Evolutionary conservation across 2,888 invertebrate genomes (phyloP), one percentile per base, ranked within the genome.

Genomic region (Phengaris arion): DNA sequence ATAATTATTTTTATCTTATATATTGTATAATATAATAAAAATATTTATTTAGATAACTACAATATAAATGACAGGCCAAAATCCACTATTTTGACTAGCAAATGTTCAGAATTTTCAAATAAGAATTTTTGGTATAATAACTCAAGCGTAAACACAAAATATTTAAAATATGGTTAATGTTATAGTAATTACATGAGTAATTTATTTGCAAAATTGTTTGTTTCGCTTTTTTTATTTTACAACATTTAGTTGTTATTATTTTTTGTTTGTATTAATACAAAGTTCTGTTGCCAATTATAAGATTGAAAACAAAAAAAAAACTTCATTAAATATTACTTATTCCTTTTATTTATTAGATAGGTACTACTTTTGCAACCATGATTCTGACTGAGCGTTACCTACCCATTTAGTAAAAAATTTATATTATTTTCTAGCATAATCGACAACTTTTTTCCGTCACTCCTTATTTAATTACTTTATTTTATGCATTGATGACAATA

Each of bases 121-220:
- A 45, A 64, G 64, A 64, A 64, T 64, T 64, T 64, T 35, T 13
- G 6, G 35, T 45, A 35, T 64, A 64, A 45, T 64, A 64, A 45
- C 64, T 45, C 64, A 64, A 64, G 64, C 64, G 35, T 64, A 64
- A 64, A 64, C 35, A 64, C 12, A 64, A 64, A 64, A 45, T 45
- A 45, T 35, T 35, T 5, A 10, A 64, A 59, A 1, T 35, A 35
- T 59, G 22, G 59, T 59, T 10, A 59, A 59, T 57, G 15, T 57
- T n/a, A 35, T 22, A 22, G 7, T 59, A 35, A 59, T 59, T 59
- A 59, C 10, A 55, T 9, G 5, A 6, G 22, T 57, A 22, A 59
- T 22, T 59, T 6, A 59, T 10, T 59, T 22, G 59, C 59, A 22
- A 59, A 59, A 35, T 35, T 35, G 35, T 35, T 35, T 35, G 35